Conservation (phyloP, 2,888 invertebrate genomes). For the Barypeithes pellucidus region DNA sequence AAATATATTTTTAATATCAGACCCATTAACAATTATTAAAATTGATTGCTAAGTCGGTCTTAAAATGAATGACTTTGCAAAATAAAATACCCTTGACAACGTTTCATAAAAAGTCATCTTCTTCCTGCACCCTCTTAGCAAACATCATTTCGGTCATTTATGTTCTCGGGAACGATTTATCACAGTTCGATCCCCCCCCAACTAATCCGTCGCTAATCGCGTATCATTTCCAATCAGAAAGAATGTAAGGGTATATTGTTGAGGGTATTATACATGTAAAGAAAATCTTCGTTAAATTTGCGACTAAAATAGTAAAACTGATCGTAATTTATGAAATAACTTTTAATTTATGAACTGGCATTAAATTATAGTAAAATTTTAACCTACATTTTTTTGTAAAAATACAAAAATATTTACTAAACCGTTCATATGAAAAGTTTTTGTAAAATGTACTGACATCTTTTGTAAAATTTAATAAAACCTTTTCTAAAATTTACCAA, state of each 20-base stretch:
- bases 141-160: constrained; percentile 28
- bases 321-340: too few species aligned
- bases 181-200: constrained; percentile 29
- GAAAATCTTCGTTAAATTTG: too few species aligned
- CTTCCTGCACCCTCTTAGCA: constrained; percentile 20
- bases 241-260: constrained; percentile 14
- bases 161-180: constrained; percentile 16
- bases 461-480: too few species aligned
- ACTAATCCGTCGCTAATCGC: constrained; percentile 23
- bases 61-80: constrained; percentile 18
- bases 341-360: too few species aligned
- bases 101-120: constrained; percentile 18
- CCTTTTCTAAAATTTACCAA: too few species aligned
- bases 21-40: constrained; percentile 4
- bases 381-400: too few species aligned
- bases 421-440: too few species aligned
- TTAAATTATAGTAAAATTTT: too few species aligned
- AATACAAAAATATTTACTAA: too few species aligned
- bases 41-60: not conserved
- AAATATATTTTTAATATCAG: not conserved
- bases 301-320: too few species aligned
- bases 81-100: constrained; percentile 10
- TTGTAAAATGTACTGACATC: too few species aligned
- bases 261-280: too few species aligned
- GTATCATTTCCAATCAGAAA: constrained; percentile 35